These are phyloP conservation scores for Hydrozoanthus gracilis DNA, from an alignment of 92 coral and sea anemone genomes.

Conservation along the genomic window DNA sequence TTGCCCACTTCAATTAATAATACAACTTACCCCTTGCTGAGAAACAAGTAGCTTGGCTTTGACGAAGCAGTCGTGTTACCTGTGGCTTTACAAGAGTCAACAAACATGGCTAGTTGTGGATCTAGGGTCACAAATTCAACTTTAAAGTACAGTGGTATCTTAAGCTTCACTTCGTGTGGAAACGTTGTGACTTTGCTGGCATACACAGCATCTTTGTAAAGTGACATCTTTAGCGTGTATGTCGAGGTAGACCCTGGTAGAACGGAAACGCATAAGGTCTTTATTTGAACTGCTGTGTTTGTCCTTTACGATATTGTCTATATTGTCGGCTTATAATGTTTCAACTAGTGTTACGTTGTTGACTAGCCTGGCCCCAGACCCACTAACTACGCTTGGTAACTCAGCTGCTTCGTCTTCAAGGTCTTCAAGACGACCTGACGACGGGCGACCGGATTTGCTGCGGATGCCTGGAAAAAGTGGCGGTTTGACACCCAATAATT, in stretches of 20 bases:
- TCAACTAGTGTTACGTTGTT: too few species aligned
- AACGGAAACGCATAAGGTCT: background rate
- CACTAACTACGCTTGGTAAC: too few species aligned
- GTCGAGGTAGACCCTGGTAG: background rate
- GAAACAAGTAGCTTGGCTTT: slow-evolving; percentile 1
- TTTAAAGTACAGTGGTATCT: background rate
- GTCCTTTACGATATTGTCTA: background rate
- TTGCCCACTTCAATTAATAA: too few species aligned
- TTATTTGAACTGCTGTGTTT: background rate
- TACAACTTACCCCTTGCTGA: background rate
- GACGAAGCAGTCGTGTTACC: background rate
- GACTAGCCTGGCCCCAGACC: background rate
- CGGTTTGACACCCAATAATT: too few species aligned
- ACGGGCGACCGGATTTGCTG: too few species aligned
- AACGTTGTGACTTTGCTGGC: background rate
- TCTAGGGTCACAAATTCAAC: background rate
- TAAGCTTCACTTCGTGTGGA: background rate
- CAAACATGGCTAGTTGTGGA: background rate
- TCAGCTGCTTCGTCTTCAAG: too few species aligned
- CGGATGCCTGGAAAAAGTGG: too few species aligned
- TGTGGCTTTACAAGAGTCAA: slow-evolving; percentile 25
- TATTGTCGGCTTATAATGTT: too few species aligned
- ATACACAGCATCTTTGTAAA: background rate
- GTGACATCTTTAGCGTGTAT: slow-evolving; percentile 9
- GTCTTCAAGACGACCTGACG: too few species aligned